Conservation (phyloP, 2,797 vertebrate genomes). For the Anas georgica region DNA sequence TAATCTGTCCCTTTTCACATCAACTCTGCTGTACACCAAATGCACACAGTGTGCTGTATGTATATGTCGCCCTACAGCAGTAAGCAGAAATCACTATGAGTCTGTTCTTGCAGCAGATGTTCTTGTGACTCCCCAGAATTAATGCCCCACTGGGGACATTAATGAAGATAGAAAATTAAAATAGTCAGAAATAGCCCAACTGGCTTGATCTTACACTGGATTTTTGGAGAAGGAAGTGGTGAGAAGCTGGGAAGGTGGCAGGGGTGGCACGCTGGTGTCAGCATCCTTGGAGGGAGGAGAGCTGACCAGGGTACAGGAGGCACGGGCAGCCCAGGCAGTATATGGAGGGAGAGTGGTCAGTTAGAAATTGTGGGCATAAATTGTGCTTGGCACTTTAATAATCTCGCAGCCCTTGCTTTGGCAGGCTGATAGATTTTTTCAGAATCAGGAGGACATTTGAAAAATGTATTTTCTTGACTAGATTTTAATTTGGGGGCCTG, state of each 20-base stretch:
- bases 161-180: slow-evolving; percentile 15
- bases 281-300: not conserved
- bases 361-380: slow-evolving; percentile 35
- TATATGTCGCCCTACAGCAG: not conserved
- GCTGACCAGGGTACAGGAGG: not conserved
- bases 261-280: rapidly evolving
- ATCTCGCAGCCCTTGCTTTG: slow-evolving; percentile 45
- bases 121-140: not conserved
- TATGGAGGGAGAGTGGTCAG: slow-evolving; percentile 18
- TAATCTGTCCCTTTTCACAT: not conserved
- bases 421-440: slow-evolving; percentile 49
- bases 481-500: slow-evolving; percentile 20
- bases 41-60: not conserved
- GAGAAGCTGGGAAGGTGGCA: not conserved
- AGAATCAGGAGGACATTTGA: slow-evolving; percentile 35
- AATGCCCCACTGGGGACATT: not conserved
- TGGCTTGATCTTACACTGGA: not conserved
- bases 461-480: slow-evolving; percentile 48
- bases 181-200: not conserved
- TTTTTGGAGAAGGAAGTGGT: not conserved
- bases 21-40: not conserved
- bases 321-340: not conserved
- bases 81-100: not conserved
- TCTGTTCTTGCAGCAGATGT: not conserved
- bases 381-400: slow-evolving; percentile 63